Percentiles rank a stretch among this genome's conserved stretches.
Conservation (phyloP, 2,113 vertebrate species). For the Ictidomys tridecemlineatus region DNA sequence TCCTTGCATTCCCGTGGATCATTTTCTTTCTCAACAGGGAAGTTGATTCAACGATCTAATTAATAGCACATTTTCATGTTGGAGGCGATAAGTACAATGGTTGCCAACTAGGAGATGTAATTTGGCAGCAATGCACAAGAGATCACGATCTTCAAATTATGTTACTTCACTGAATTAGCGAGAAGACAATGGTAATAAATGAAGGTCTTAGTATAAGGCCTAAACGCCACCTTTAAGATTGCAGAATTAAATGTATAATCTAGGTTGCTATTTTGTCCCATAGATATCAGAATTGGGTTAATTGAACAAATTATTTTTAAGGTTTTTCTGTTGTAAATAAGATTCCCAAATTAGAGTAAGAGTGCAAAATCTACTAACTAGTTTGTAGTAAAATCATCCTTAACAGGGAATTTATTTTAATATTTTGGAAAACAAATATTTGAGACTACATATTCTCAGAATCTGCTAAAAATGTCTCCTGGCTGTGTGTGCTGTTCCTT, state of each 20-base stretch:
- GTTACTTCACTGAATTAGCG: conserved; percentile 79
- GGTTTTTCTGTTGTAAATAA: conserved; percentile 68
- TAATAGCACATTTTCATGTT: conserved; percentile 77
- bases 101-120: conserved; percentile 82
- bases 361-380: conserved; percentile 67
- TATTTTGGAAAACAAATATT: conserved; percentile 71
- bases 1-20: conserved; percentile 49
- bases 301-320: conserved; percentile 78
- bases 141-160: conserved; percentile 79
- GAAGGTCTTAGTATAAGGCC: conserved; percentile 73
- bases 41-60: conserved; percentile 80
- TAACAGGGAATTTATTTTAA: conserved; percentile 64
- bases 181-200: conserved; percentile 82
- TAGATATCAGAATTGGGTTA: conserved; percentile 77
- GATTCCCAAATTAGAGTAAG: conserved; percentile 56
- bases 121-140: conserved; percentile 80
- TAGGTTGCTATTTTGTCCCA: conserved; percentile 72
- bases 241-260: conserved; percentile 76
- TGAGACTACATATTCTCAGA: background rate
- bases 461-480: background rate
- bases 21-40: conserved; percentile 66
- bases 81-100: conserved; percentile 73
- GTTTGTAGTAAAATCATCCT: conserved; percentile 66
- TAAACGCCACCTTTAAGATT: conserved; percentile 65
- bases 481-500: background rate